Conservation (phyloP, 2,797 vertebrate species). For the Chelmon rostratus region DNA sequence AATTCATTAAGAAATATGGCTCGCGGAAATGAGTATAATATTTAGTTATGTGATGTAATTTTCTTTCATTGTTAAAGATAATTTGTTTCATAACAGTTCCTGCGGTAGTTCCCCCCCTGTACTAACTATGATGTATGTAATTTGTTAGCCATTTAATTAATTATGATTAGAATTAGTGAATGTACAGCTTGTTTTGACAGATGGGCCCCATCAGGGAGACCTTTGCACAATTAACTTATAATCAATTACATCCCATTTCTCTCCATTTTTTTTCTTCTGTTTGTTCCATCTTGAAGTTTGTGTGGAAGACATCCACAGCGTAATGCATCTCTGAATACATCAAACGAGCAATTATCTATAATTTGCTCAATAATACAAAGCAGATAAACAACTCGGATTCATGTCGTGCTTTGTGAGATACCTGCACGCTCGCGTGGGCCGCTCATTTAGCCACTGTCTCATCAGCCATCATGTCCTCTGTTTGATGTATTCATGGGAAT, state of each 20-base stretch:
- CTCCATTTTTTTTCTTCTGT: constrained; percentile 49
- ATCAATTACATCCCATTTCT: constrained; percentile 83
- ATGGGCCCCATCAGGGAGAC: constrained; percentile 94
- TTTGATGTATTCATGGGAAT: constrained; percentile 35
- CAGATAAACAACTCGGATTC: constrained; percentile 69
- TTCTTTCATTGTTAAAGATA: constrained; percentile 94
- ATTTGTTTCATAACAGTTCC: constrained; percentile 95
- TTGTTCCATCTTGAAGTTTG: constrained; percentile 79
- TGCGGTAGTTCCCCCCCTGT: constrained; percentile 87
- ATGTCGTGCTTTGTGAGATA: constrained; percentile 53
- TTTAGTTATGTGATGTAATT: constrained; percentile 93
- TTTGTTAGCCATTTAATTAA: constrained; percentile 98
- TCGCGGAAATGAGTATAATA: constrained; percentile 89
- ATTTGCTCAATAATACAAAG: constrained; percentile 68
- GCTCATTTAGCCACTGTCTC: constrained; percentile 31
- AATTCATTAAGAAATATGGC: constrained; percentile 94
- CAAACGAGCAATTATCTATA: constrained; percentile 81
- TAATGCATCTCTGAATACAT: constrained; percentile 72
- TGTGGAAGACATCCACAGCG: constrained; percentile 72
- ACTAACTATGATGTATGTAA: constrained; percentile 92
- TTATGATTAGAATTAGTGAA: constrained; percentile 93
- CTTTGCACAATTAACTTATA: constrained; percentile 89
- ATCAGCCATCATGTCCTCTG: constrained; percentile 24
- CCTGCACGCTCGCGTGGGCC: constrained; percentile 27
- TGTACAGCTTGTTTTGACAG: constrained; percentile 92